phyloP scores from a whole-genome alignment of 2,888 invertebrate species.

The Melitaea athalia region DNA sequence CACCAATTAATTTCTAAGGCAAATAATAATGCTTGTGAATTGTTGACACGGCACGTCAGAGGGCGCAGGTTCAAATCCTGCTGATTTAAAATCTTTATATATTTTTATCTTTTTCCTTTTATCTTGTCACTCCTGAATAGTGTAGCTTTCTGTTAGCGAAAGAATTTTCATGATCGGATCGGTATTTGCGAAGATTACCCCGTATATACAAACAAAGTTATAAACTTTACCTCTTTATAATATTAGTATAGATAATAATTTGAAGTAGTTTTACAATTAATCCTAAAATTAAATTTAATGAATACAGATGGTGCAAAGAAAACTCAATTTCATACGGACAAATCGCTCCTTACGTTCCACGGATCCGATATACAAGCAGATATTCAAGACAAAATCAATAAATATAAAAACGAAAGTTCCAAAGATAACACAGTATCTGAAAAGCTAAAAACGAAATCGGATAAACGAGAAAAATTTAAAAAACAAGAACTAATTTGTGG shows the following conservation, averaged over 20 bases:
- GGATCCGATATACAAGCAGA: neutral
- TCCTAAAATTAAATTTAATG: neutral
- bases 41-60: too few relatives aligned
- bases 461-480: neutral
- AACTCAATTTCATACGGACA: constrained; percentile 34
- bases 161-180: too few relatives aligned
- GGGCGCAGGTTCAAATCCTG: too few relatives aligned
- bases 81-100: too few relatives aligned
- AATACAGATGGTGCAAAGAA: constrained; percentile 30
- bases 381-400: neutral
- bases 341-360: constrained; percentile 35
- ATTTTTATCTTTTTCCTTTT: too few relatives aligned
- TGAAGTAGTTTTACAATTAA: neutral
- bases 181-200: too few relatives aligned
- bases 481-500: neutral
- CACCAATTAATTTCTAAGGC: too few relatives aligned
- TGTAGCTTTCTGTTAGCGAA: too few relatives aligned
- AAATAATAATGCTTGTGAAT: too few relatives aligned
- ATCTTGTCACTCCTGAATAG: too few relatives aligned
- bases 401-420: neutral
- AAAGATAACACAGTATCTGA: neutral
- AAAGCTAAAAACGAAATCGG: neutral
- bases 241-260: neutral
- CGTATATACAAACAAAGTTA: too few relatives aligned
- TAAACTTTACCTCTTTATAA: too few relatives aligned